Percentiles rank a stretch among this genome's conserved stretches.
Conservation (phyloP, 2,888 invertebrate genomes). For the Phasia obesa region DNA sequence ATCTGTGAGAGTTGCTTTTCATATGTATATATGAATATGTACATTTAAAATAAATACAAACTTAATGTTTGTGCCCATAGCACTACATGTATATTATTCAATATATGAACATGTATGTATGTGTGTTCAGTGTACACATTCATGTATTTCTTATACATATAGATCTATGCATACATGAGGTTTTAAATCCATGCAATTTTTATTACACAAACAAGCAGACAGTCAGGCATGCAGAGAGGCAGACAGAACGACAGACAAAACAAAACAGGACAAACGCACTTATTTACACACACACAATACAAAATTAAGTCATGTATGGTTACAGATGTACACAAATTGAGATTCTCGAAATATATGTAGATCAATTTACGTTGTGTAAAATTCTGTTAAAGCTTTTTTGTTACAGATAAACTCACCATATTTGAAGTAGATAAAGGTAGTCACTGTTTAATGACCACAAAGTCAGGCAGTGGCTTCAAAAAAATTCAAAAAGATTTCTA, state of each 20-base stretch:
- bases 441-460: no score
- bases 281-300: constrained; percentile 2
- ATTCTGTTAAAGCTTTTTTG: constrained; percentile 28
- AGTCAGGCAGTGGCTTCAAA: neutral
- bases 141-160: neutral
- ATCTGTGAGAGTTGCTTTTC: constrained; percentile 33
- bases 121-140: neutral
- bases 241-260: neutral
- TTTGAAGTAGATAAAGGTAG: neutral
- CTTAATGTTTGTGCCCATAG: constrained; percentile 40
- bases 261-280: neutral
- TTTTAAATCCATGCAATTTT: constrained; percentile 46
- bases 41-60: constrained; percentile 42
- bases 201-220: neutral
- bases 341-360: constrained; percentile 40
- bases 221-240: neutral
- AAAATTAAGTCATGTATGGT: constrained; percentile 7
- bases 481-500: no score
- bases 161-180: neutral
- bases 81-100: constrained; percentile 35
- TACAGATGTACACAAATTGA: constrained; percentile 26
- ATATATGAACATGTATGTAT: constrained; percentile 34
- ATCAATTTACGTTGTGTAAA: constrained; percentile 47
- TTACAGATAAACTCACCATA: neutral
- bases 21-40: neutral